Percentiles rank a stretch among this genome's conserved stretches.
phyloP scores from a whole-genome alignment of 53 echinoderm and acorn worm genomes.

The Glandiceps talaboti region DNA sequence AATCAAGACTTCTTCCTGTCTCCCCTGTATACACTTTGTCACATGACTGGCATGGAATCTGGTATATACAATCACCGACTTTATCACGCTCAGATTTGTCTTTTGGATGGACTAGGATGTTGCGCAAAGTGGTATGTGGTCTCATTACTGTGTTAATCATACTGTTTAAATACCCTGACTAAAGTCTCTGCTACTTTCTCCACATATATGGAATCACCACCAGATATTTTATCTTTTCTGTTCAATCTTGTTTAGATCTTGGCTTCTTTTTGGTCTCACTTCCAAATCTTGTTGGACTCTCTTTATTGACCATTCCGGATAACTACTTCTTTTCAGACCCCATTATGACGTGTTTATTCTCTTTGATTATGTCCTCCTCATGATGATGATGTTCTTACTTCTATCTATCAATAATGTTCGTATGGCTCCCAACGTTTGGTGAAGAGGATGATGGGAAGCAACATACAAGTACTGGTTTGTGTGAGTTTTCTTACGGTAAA shows the following conservation, averaged over 20 bases:
- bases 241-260: not conserved
- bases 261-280: not conserved
- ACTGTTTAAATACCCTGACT: not conserved
- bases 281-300: not conserved
- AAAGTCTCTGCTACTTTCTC: not conserved
- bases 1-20: not conserved
- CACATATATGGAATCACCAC: conserved; percentile 2
- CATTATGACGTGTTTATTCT: not conserved
- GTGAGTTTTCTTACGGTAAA: not conserved
- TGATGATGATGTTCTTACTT: not conserved
- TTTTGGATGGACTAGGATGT: conserved; percentile 4
- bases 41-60: not conserved
- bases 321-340: not conserved
- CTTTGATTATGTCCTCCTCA: not conserved
- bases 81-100: not conserved
- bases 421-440: not conserved
- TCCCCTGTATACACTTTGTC: conserved; percentile 9
- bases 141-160: not conserved
- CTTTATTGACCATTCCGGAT: conserved; percentile 2
- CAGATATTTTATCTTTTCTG: not conserved
- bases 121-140: not conserved
- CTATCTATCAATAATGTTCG: not conserved
- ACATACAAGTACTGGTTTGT: conserved; percentile 8
- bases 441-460: not conserved
- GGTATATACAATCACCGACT: not conserved